Evolutionary conservation across 2,888 invertebrate genomes (phyloP).

Genomic region (Gymnocheta viridis): DNA sequence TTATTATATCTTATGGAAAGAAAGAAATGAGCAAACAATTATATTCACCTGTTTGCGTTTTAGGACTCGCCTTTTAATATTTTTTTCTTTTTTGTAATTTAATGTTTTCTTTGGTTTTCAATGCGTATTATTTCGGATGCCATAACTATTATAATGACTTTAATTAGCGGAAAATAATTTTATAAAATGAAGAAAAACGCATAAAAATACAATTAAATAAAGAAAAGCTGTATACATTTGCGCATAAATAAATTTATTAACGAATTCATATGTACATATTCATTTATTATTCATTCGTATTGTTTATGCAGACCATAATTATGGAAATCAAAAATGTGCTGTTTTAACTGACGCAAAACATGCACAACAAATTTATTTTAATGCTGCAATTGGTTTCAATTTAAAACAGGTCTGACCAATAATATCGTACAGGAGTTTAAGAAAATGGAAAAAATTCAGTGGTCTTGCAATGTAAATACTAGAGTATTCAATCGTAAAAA

Average conservation of each 20-base stretch:
- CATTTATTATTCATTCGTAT: slow-evolving; percentile 45
- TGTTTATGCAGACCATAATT: slow-evolving; percentile 60
- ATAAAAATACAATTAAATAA: slow-evolving; percentile 63
- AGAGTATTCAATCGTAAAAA: too few species aligned
- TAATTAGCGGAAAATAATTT: slow-evolving; percentile 52
- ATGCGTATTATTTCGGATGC: slow-evolving; percentile 26
- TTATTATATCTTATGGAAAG: background rate
- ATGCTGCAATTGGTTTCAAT: slow-evolving; percentile 35
- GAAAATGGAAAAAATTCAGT: background rate
- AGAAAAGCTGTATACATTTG: slow-evolving; percentile 27
- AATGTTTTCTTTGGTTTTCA: slow-evolving; percentile 11
- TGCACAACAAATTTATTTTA: slow-evolving; percentile 51
- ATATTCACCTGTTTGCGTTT: slow-evolving; percentile 66
- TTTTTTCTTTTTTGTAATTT: background rate
- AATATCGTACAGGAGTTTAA: background rate
- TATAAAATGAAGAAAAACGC: slow-evolving; percentile 47
- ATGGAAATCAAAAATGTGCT: slow-evolving; percentile 62
- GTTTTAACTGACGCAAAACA: slow-evolving; percentile 57
- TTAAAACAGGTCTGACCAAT: slow-evolving; percentile 48
- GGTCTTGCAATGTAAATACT: too few species aligned
- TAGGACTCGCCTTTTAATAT: slow-evolving; percentile 45
- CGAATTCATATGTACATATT: slow-evolving; percentile 45
- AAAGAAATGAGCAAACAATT: background rate
- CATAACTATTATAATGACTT: slow-evolving; percentile 43
- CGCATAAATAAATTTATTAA: slow-evolving; percentile 64